Base-by-base conservation (phyloP, 2,113 vertebrate genomes). In the Ivindomyrus marchei region DNA sequence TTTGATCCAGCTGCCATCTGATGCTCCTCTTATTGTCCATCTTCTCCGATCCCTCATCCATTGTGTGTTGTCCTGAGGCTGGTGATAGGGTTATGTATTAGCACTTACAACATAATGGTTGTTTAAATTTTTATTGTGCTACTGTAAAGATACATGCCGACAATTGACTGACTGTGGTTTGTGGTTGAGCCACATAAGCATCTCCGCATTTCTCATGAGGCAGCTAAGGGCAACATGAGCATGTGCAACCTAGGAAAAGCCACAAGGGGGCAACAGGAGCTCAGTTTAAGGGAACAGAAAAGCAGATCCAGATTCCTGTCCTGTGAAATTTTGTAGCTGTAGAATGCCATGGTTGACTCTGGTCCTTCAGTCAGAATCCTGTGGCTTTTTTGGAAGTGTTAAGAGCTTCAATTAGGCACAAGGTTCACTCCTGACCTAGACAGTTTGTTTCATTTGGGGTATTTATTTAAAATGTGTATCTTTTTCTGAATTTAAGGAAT, bases 1-100 rank as follows among this genome's bases (percentile, higher is more conserved):
- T 31, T 47, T n/a, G 87, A 31, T 49, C n/a, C n/a, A 36, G 89
- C 49, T 88, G 77, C 50, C 88, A 89, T 88, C 77, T 45, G 50
- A 84, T n/a, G 84, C n/a, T 45, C 89, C 90, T 85, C 85, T 74
- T 66, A 2, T 8, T 24, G 19, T 17, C 90, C 56, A 83, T 47
- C 84, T 90, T 27, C 17, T 56, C 36, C 3, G 8, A 19, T 31
- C 45, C 45, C 31, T 50, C 70, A 56, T 47, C 46, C 52, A 31
- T 77, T 21, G 15, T 87, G 52, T 87, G 52, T 56, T 56, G 45
- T 52, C 27, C 24, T 58, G 19, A 89, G 47, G 45, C 46, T 15
- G n/a, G 62, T 31, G 9, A 53, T 1, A 45, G 7, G 31, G 47
- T 83, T 74, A 1, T 9, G 10, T 1, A 3, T 31, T 19, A 8